phyloP scores from a whole-genome alignment of 2,113 vertebrate genomes.

The Mesoclemmys tuberculata region DNA sequence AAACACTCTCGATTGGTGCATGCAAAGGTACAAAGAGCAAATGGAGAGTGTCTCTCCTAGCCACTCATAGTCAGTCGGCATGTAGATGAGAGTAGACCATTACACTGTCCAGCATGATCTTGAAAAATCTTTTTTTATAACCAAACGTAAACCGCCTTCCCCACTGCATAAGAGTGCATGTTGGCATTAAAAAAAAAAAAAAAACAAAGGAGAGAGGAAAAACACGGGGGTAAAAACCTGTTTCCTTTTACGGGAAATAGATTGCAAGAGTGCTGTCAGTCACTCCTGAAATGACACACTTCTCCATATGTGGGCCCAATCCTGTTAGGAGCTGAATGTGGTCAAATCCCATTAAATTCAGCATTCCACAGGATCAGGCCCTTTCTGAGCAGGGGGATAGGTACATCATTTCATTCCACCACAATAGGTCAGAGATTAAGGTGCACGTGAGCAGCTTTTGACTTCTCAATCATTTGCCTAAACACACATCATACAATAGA shows the following conservation, averaged over 20 bases:
- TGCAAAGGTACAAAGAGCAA: background rate
- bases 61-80: background rate
- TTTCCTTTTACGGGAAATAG: background rate
- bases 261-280: background rate
- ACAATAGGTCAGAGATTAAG: conserved; percentile 45
- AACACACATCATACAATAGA: background rate
- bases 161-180: rapidly evolving
- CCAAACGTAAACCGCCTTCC: background rate
- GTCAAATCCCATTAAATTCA: background rate
- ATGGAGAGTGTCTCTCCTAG: background rate
- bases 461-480: conserved; percentile 55
- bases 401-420: background rate
- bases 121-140: background rate
- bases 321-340: background rate
- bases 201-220: too few relatives aligned
- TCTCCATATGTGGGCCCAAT: background rate
- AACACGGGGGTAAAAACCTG: background rate
- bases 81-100: background rate
- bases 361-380: background rate
- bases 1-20: conserved; percentile 18
- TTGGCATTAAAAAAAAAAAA: background rate
- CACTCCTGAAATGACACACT: background rate
- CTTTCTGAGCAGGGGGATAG: background rate
- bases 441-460: conserved; percentile 34
- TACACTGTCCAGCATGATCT: background rate